Base-by-base conservation (phyloP, 2,888 invertebrate genomes). In the Osmoderma eremita region DNA sequence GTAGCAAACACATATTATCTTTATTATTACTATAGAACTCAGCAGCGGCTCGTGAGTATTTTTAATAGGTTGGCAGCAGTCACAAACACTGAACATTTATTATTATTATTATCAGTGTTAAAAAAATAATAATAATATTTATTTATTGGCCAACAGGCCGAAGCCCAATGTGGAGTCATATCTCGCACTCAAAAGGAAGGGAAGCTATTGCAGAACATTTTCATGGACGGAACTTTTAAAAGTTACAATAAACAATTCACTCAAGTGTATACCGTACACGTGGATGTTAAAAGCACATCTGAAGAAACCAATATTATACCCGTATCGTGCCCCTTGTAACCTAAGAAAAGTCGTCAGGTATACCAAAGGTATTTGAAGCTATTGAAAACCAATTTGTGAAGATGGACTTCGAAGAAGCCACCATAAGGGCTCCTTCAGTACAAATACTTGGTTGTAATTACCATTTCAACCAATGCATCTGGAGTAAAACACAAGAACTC, bases 121-220 rank as follows among this genome's bases (percentile, higher is more conserved):
- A n/a, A n/a, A n/a, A n/a, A n/a, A n/a, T n/a, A n/a, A n/a, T n/a
- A n/a, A n/a, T n/a, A n/a, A n/a, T n/a, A n/a, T n/a, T n/a, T n/a
- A n/a, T n/a, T n/a, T n/a, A n/a, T n/a, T n/a, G n/a, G n/a, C n/a
- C n/a, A n/a, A n/a, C n/a, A n/a, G n/a, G n/a, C n/a, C n/a, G n/a
- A n/a, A n/a, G n/a, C n/a, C n/a, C n/a, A n/a, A n/a, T n/a, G n/a
- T n/a, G n/a, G n/a, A n/a, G n/a, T n/a, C n/a, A n/a, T n/a, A n/a
- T n/a, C n/a, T n/a, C n/a, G n/a, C n/a, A n/a, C n/a, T n/a, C 39
- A 39, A 39, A 39, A 39, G 39, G 39, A 39, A 39, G 39, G 39
- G 39, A n/a, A n/a, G n/a, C n/a, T n/a, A n/a, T n/a, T n/a, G n/a
- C 39, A 39, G 39, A 39, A 39, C 39, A 39, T n/a, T 39, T 39